Evolutionary conservation across 2,888 invertebrate species (phyloP).

Genomic region (Acanthosepion pharaonis): DNA sequence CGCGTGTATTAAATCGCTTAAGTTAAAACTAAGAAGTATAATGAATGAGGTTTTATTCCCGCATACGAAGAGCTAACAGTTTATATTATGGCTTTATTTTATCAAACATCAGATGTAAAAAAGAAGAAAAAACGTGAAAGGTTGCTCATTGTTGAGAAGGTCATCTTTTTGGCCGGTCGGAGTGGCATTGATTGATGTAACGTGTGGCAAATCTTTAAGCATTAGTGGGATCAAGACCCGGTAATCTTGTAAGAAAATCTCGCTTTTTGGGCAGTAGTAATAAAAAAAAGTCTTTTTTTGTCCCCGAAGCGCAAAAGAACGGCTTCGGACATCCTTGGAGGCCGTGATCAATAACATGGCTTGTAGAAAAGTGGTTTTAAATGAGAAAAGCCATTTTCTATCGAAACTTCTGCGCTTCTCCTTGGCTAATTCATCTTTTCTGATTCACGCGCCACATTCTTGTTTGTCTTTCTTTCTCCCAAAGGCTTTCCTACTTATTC

Average conservation of each 20-base stretch:
- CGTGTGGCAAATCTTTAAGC: neutral
- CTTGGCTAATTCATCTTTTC: too few species aligned
- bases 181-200: conserved; percentile 9
- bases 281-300: neutral
- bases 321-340: neutral
- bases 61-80: neutral
- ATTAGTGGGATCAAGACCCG: neutral
- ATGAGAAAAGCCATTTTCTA: neutral
- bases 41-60: neutral
- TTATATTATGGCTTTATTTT: neutral
- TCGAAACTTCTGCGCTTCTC: neutral
- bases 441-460: too few species aligned
- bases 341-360: neutral
- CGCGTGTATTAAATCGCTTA: too few species aligned
- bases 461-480: too few species aligned
- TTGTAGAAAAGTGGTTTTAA: conserved; percentile 20
- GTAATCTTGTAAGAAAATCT: conserved; percentile 21
- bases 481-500: too few species aligned
- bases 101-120: neutral
- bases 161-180: neutral
- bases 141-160: neutral
- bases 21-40: neutral
- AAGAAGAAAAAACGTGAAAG: neutral
- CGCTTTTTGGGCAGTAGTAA: neutral
- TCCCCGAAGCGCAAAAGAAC: neutral